Conservation (phyloP, 2,797 vertebrate species). For the Lophotriccus pileatus region DNA sequence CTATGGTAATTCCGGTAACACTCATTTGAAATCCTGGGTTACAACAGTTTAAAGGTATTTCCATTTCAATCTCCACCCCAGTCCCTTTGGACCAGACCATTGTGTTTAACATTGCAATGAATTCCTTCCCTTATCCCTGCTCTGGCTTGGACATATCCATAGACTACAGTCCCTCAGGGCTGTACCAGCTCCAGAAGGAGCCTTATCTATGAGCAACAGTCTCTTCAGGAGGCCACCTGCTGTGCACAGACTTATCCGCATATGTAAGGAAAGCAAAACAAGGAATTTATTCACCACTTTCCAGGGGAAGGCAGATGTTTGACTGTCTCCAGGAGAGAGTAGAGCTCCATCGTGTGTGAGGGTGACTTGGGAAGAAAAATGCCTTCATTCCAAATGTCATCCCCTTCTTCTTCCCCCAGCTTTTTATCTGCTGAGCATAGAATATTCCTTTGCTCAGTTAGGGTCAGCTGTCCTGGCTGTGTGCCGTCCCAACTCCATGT, state of each 20-base stretch:
- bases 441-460: neutral
- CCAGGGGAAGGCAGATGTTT: neutral
- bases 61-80: neutral
- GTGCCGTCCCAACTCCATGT: neutral
- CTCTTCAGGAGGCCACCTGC: neutral
- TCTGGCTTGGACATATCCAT: neutral
- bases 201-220: neutral
- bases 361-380: neutral
- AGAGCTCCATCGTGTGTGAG: neutral
- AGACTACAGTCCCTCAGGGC: neutral
- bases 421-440: neutral
- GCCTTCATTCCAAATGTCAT: accelerated
- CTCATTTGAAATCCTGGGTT: neutral
- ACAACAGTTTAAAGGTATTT: neutral
- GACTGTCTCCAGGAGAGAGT: neutral
- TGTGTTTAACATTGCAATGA: neutral
- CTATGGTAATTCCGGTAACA: neutral
- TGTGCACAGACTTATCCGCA: neutral
- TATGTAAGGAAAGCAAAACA: neutral
- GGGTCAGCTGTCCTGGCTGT: neutral
- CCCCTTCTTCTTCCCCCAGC: neutral
- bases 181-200: neutral
- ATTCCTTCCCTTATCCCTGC: neutral
- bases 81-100: neutral
- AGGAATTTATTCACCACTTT: neutral